These are phyloP conservation scores for Melozone crissalis DNA, from an alignment of 2,113 vertebrate species.

Conservation along the genomic window DNA sequence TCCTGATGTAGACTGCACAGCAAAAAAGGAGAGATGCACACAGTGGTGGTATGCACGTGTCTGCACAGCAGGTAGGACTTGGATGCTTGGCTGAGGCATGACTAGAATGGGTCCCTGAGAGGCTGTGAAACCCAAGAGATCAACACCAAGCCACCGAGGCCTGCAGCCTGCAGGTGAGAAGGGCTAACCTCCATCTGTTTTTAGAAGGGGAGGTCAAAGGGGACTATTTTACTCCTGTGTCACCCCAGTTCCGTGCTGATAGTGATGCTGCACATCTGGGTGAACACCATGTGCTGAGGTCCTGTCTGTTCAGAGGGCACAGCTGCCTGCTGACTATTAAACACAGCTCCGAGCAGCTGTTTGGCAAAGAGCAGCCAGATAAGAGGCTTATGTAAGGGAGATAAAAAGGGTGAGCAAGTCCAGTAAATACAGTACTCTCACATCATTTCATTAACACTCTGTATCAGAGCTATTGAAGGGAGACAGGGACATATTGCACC, in stretches of 20 bases:
- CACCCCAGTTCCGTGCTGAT: not conserved
- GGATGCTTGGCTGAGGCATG: not conserved
- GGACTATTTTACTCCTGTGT: not conserved
- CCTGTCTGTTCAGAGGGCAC: not conserved
- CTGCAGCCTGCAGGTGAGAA: not conserved
- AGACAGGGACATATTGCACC: not conserved
- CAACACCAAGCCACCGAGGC: not conserved
- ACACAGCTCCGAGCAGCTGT: not conserved
- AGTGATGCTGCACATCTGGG: not conserved
- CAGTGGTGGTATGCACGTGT: rapidly evolving
- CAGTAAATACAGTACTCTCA: not conserved
- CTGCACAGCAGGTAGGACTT: not conserved
- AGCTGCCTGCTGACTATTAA: not conserved
- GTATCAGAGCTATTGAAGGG: not conserved
- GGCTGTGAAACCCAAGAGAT: not conserved
- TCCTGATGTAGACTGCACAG: not conserved
- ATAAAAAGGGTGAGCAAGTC: slow-evolving; percentile 21
- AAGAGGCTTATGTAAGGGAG: slow-evolving; percentile 4
- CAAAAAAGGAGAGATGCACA: not conserved
- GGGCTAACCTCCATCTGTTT: not conserved
- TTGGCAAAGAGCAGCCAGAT: not conserved
- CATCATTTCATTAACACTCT: not conserved
- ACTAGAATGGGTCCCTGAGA: not conserved
- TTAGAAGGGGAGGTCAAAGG: not conserved
- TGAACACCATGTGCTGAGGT: rapidly evolving